Evolutionary conservation across 2,113 vertebrate species (phyloP), one percentile per base, ranked within the genome.

Genomic region (Gavialis gangeticus): DNA sequence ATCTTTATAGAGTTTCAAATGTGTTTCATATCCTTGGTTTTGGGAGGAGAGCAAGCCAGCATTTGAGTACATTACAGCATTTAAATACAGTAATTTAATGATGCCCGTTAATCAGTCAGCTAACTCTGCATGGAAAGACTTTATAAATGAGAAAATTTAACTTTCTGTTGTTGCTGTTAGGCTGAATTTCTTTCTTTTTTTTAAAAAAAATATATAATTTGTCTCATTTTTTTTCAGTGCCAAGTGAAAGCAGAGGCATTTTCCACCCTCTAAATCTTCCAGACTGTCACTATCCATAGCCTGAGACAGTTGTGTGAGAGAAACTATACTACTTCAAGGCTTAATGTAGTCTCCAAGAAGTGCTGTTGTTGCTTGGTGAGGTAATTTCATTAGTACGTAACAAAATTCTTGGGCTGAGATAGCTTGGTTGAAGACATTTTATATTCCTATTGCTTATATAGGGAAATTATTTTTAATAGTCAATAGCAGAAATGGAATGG

Each of bases 11-110:
- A 85, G 60, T 62, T 95, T 27, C 18, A 92, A 96, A 95, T 88
- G 76, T 96, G 88, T 95, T 97, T 97, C 91, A 97, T 96, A 95
- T 87, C 92, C 88, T 91, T 95, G 87, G 56, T 88, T 82, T 79
- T 90, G 66, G 24, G 46, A 93, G 82, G 58, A 96, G 62, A 87
- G 58, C 69, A 96, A 95, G 92, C 46, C 80, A 95, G 73, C 13
- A 25, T 46, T 93, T 81, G 34, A 89, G 55, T 67, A 79, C 69
- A 78, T 76, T 93, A 69, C 63, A 94, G 18, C 13, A 88, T 95
- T 95, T 95, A 87, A 95, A 94, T 79, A 67, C 25, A 79, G 58
- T 88, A 91, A 93, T 88, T 94, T 96, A 96, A 93, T 0, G 55
- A 92, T 84, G 75, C 57, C 85, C 0, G 0, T 95, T 97, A 96